Conservation (phyloP, 1,140 invertebrate species). For the Bombus impatiens region DNA sequence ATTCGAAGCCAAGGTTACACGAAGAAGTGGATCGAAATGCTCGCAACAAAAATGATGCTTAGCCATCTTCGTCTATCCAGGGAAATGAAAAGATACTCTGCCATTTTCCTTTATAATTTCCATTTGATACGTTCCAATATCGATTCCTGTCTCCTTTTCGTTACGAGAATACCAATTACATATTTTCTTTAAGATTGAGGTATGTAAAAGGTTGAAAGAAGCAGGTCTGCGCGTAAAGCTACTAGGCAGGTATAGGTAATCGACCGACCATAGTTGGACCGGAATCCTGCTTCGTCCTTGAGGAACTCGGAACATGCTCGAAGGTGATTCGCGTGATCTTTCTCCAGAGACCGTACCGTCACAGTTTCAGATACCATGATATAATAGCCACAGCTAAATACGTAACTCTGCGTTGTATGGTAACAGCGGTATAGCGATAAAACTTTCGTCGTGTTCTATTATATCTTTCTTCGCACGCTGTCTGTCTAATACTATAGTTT, state of each 20-base stretch:
- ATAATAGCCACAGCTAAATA: neutral
- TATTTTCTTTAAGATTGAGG: too few relatives aligned
- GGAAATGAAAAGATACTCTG: too few relatives aligned
- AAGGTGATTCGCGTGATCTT: neutral
- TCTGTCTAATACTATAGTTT: neutral
- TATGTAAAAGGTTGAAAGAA: neutral
- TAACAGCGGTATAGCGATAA: neutral
- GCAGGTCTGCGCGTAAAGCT: neutral
- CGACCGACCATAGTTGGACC: conserved; percentile 7
- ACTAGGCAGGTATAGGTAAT: neutral
- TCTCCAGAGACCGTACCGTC: neutral
- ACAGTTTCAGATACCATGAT: conserved; percentile 1
- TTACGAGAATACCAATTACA: too few relatives aligned
- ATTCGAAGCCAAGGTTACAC: too few relatives aligned
- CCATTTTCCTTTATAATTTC: too few relatives aligned
- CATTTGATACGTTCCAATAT: too few relatives aligned
- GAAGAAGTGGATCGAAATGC: too few relatives aligned
- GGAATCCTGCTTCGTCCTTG: conserved; percentile 1
- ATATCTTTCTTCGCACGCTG: neutral
- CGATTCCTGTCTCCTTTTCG: too few relatives aligned
- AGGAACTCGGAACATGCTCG: neutral
- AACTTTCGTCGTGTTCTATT: neutral
- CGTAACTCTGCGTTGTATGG: neutral
- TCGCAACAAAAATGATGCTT: too few relatives aligned
- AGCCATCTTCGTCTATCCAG: too few relatives aligned